Evolutionary conservation across 2,797 vertebrate species (phyloP).

Genomic region (Gambusia yucatana): DNA sequence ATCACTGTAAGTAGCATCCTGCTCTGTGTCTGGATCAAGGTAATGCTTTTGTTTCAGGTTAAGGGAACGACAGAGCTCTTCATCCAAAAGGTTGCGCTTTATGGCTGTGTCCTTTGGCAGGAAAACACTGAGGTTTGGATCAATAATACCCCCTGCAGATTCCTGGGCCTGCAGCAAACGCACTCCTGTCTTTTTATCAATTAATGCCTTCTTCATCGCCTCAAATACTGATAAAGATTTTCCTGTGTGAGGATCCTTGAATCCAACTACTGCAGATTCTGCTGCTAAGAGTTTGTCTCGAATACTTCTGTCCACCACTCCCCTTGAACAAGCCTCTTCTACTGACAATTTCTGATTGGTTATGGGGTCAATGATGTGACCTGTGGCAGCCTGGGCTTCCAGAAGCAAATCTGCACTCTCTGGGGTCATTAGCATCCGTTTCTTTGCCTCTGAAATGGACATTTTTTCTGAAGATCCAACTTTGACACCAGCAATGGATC

Average conservation of each 20-base stretch:
- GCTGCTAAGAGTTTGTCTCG: conserved; percentile 80
- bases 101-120: conserved; percentile 88
- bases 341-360: conserved; percentile 76
- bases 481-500: conserved; percentile 80
- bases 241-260: conserved; percentile 75
- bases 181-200: conserved; percentile 55
- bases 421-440: conserved; percentile 78
- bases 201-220: conserved; percentile 67
- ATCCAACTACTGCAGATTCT: conserved; percentile 87
- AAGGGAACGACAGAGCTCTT: conserved; percentile 52
- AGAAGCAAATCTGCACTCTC: conserved; percentile 77
- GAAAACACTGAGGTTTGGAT: conserved; percentile 89
- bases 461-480: conserved; percentile 79
- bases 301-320: conserved; percentile 46
- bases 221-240: conserved; percentile 73
- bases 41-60: neutral
- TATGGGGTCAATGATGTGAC: conserved; percentile 85
- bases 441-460: conserved; percentile 85
- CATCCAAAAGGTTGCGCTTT: conserved; percentile 86
- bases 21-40: conserved; percentile 12
- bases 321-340: conserved; percentile 53
- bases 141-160: conserved; percentile 86
- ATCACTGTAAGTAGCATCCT: neutral
- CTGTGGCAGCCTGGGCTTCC: conserved; percentile 89
- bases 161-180: conserved; percentile 88